A percentile compares a stretch with the other conserved stretches of the same genome.
Conservation (phyloP, 2,113 vertebrate genomes). For the Zingel zingel region DNA sequence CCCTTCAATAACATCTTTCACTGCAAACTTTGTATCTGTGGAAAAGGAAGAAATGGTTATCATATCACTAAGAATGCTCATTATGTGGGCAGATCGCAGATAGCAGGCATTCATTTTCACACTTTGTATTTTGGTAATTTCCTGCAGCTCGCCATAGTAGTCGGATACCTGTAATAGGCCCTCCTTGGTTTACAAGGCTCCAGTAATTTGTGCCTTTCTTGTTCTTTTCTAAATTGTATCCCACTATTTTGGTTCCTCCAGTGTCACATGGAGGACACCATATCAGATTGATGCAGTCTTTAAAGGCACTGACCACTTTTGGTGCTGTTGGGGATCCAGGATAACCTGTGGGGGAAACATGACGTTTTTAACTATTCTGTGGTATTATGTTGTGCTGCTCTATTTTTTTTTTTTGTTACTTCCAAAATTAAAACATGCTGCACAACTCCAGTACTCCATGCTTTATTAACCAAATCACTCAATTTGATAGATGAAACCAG, state of each 20-base stretch:
- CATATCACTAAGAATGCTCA: background rate
- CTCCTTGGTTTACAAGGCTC: constrained; percentile 84
- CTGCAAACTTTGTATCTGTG: constrained; percentile 86
- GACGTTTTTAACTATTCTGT: background rate
- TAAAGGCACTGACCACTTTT: constrained; percentile 85
- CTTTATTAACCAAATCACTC: background rate
- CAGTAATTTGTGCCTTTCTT: constrained; percentile 89
- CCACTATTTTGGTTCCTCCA: constrained; percentile 84
- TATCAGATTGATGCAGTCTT: constrained; percentile 83
- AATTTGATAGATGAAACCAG: background rate
- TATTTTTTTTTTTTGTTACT: background rate
- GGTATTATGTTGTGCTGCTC: background rate
- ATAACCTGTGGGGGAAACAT: constrained; percentile 77
- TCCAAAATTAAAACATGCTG: background rate
- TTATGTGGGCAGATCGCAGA: background rate
- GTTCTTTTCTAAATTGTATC: constrained; percentile 91
- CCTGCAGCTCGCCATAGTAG: background rate
- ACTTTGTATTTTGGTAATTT: background rate
- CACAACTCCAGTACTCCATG: background rate
- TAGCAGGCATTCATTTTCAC: background rate
- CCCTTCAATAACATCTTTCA: constrained; percentile 86
- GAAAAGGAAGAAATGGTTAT: background rate
- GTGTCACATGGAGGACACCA: constrained; percentile 87
- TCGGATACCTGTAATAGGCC: constrained; percentile 83
- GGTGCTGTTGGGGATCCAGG: constrained; percentile 87